Conservation (phyloP, 2,113 vertebrate species). For the Oxyura jamaicensis region DNA sequence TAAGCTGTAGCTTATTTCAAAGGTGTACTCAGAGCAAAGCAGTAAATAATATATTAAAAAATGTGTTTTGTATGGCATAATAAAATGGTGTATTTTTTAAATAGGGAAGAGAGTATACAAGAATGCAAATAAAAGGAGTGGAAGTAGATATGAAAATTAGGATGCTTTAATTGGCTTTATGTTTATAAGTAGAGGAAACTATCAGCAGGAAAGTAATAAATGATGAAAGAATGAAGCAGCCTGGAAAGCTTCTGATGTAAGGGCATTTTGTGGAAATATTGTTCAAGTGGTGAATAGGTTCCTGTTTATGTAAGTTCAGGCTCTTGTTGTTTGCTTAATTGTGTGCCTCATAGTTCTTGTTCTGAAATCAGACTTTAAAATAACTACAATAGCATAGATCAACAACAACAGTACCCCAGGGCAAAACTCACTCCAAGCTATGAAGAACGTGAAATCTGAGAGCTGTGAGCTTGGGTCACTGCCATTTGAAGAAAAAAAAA, state of each 20-base stretch:
- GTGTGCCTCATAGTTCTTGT: not conserved
- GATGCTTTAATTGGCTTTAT: not conserved
- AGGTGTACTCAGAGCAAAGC: not conserved
- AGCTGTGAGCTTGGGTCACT: not conserved
- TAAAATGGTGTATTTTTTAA: not conserved
- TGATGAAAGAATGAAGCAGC: not conserved
- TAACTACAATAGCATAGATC: not conserved
- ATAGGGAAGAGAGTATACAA: not conserved
- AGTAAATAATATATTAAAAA: not conserved
- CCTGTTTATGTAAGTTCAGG: not conserved
- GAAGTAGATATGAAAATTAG: not conserved
- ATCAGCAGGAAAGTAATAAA: not conserved
- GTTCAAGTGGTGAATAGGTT: not conserved
- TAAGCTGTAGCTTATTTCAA: not conserved
- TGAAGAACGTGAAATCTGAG: not conserved
- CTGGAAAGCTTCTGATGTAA: not conserved
- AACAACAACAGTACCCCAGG: not conserved
- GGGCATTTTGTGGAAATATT: not conserved
- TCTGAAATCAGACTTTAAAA: not conserved
- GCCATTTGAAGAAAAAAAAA: rapidly evolving
- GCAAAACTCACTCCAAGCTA: not conserved
- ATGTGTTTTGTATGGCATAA: not conserved
- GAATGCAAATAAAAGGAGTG: not conserved
- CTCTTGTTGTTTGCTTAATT: not conserved
- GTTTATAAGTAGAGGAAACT: not conserved